A percentile compares a stretch with the other conserved stretches of the same genome.
Evolutionary conservation across 2,888 invertebrate species (phyloP).

Genomic region (Synanthedon vespiformis): DNA sequence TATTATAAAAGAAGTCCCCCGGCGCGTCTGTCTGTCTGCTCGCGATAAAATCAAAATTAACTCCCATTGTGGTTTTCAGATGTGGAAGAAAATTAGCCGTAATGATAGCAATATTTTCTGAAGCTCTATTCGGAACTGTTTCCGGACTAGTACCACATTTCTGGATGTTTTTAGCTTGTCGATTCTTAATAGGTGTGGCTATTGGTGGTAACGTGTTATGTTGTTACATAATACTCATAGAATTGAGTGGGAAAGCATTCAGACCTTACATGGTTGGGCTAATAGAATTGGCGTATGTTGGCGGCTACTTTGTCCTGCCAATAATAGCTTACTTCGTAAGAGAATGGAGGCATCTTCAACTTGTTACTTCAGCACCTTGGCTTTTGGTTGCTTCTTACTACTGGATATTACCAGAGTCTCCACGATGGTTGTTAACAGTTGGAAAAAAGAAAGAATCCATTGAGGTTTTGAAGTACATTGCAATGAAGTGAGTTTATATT

Average conservation of each 20-base stretch:
- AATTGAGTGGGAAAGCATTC: slow-evolving; percentile 69
- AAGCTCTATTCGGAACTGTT: slow-evolving; percentile 63
- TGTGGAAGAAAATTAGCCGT: slow-evolving; percentile 74
- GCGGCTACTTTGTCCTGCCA: slow-evolving; percentile 68
- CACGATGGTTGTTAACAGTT: slow-evolving; percentile 80
- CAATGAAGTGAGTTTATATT: slow-evolving; percentile 44
- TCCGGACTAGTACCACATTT: slow-evolving; percentile 70
- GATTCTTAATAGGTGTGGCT: slow-evolving; percentile 71
- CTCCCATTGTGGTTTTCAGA: slow-evolving; percentile 53
- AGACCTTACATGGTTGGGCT: slow-evolving; percentile 68
- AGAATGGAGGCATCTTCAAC: slow-evolving; percentile 72
- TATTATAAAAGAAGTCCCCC: too few species aligned
- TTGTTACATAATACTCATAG: slow-evolving; percentile 74
- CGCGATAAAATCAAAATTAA: too few species aligned
- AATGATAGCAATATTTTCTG: slow-evolving; percentile 66
- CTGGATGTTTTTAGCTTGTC: slow-evolving; percentile 70
- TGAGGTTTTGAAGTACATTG: slow-evolving; percentile 73
- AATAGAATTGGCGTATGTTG: slow-evolving; percentile 65
- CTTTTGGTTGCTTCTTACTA: slow-evolving; percentile 70
- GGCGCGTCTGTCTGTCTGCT: too few species aligned
- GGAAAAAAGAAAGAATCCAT: slow-evolving; percentile 74
- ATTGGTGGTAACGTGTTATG: slow-evolving; percentile 77
- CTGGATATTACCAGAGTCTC: slow-evolving; percentile 82
- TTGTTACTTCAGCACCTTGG: slow-evolving; percentile 66
- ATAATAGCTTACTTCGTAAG: slow-evolving; percentile 70